phyloP scores from a whole-genome alignment of 1,140 invertebrate genomes.

The Zophobas atratus region DNA sequence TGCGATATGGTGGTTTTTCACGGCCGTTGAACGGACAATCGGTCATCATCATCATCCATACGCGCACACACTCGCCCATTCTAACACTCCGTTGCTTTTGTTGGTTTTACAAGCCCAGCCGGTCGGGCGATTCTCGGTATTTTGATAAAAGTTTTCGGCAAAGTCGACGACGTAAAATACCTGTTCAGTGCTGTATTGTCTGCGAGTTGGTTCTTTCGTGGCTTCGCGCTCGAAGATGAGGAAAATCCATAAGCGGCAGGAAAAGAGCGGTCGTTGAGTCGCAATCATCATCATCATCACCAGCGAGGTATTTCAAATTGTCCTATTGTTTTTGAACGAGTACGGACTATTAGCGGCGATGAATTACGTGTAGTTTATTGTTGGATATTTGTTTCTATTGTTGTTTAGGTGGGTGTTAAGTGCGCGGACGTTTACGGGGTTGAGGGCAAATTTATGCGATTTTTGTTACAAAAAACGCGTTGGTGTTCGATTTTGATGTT shows the following conservation, averaged over 20 bases:
- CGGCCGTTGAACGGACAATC: slow-evolving; percentile 30
- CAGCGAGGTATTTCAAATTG: neutral
- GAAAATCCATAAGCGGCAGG: neutral
- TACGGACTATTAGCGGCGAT: neutral
- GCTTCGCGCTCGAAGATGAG: neutral
- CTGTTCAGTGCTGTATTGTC: neutral
- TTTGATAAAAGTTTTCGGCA: slow-evolving; percentile 8
- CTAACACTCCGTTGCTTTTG: slow-evolving; percentile 3
- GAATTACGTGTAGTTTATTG: slow-evolving; percentile 8
- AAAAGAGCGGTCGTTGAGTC: neutral
- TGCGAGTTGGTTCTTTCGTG: neutral
- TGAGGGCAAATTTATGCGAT: too few relatives aligned
- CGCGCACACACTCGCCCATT: neutral
- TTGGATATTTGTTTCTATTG: neutral
- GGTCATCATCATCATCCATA: slow-evolving; percentile 18
- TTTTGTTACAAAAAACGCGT: too few relatives aligned
- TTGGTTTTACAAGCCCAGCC: neutral
- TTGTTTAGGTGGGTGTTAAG: too few relatives aligned
- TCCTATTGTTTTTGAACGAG: slow-evolving; percentile 4
- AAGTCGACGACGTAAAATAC: neutral
- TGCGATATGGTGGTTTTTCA: slow-evolving; percentile 12
- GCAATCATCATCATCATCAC: neutral
- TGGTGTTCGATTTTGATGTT: too few relatives aligned
- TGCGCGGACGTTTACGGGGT: too few relatives aligned
- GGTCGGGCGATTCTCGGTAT: neutral